Evolutionary conservation across 2,113 vertebrate genomes (phyloP), one percentile per base, ranked within the genome.

Genomic region (Sclerurus mexicanus): DNA sequence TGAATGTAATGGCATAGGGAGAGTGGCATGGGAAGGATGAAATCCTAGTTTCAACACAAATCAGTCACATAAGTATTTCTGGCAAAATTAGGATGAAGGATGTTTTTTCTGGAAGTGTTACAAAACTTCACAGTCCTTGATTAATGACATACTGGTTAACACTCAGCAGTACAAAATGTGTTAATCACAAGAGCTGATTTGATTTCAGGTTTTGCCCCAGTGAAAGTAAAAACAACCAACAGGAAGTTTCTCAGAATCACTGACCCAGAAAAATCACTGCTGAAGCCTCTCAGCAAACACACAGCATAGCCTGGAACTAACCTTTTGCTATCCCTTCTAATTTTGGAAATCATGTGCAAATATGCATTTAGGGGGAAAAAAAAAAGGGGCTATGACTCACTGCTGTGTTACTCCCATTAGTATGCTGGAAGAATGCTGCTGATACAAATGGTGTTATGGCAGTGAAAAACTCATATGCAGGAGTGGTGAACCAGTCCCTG

Each of bases 301-400:
- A 7, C 9, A 81, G 73, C 77, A 68, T 66, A 82, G 91, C 69
- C 94, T 95, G 74, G 53, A 94, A 92, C 62, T 87, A 92, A 95
- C 89, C 91, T 93, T 91, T 93, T 79, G 78, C 74, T 33, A 30
- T 84, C 67, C 67, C 31, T 95, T 95, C 96, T 96, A 94, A 96
- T 94, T 94, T 91, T 94, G 93, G 91, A 93, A 96, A 93, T 90
- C 93, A 93, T 90, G 93, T 85, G 85, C 85, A 87, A 58, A 76
- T 87, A 93, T 91, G 89, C 81, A 96, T 93, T 93, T 89, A 80
- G 77, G 69, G 6, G 46, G 23, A 22, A 20, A 44, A 46, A 76
- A 85, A 63, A 56, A 33, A 16, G 8, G 12, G 28, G 40, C 47
- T 55, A 14, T 83, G 95, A 97, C 87, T 97, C 96, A 97, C 58